phyloP scores from a whole-genome alignment of 2,797 vertebrate genomes.

The Lithobates sylvaticus region DNA sequence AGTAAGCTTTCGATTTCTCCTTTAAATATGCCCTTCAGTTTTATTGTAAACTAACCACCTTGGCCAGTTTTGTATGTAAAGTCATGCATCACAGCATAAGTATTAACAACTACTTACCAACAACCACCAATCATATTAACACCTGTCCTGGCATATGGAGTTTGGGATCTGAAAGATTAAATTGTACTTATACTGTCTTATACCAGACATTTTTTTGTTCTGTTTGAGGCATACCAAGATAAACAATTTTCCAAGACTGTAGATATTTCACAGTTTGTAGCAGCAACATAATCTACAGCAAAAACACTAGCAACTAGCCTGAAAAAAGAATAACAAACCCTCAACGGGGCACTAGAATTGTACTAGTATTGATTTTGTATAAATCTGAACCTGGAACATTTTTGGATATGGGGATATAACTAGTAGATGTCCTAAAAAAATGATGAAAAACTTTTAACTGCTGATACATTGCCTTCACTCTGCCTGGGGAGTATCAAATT shows the following conservation, averaged over 20 bases:
- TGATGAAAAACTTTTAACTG: neutral
- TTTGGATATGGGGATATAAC: neutral
- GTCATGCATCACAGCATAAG: no score
- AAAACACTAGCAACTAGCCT: neutral
- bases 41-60: no score
- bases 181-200: no score
- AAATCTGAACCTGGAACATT: neutral
- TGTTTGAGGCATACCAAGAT: no score
- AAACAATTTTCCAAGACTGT: neutral
- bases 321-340: neutral
- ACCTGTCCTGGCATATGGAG: neutral
- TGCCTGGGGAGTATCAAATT: neutral
- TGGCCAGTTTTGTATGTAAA: no score
- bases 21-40: neutral
- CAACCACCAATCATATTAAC: neutral
- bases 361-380: neutral
- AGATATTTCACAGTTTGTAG: neutral
- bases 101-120: neutral
- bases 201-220: no score
- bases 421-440: neutral
- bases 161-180: no score
- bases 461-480: neutral
- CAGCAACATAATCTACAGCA: neutral
- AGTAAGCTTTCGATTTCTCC: neutral
- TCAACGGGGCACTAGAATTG: neutral